These are phyloP conservation scores for Papilio polytes DNA, from an alignment of 1,140 invertebrate genomes.

Conservation along the genomic window DNA sequence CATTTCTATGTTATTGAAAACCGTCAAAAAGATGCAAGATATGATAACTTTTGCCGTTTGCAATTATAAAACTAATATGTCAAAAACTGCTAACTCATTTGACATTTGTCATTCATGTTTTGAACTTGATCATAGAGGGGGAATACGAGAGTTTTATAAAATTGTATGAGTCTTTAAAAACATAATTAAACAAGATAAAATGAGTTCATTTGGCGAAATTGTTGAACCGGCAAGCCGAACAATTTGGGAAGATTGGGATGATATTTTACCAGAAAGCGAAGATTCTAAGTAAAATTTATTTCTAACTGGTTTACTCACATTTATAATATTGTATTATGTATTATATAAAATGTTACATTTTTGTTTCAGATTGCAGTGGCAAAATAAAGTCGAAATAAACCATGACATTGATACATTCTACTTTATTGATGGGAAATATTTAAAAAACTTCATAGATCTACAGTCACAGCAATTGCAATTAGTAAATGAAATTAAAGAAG, in stretches of 20 bases:
- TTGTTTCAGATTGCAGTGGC: conserved; percentile 64
- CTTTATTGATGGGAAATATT: conserved; percentile 70
- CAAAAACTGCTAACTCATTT: conserved; percentile 6
- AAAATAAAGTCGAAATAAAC: conserved; percentile 49
- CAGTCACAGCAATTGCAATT: conserved; percentile 55
- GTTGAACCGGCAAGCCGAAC: conserved; percentile 65
- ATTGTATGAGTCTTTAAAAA: background rate
- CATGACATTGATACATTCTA: conserved; percentile 58
- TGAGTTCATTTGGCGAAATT: conserved; percentile 74
- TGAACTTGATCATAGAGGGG: no score
- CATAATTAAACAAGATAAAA: conserved; percentile 41
- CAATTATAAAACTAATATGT: background rate
- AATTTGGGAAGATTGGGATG: conserved; percentile 78
- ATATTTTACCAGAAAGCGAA: conserved; percentile 44
- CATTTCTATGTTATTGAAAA: no score
- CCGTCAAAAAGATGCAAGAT: background rate
- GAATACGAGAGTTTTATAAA: background rate
- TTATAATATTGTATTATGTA: conserved; percentile 26
- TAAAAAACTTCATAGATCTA: conserved; percentile 56
- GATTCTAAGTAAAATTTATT: conserved; percentile 44
- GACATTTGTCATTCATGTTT: background rate
- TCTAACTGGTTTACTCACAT: background rate
- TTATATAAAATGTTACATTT: conserved; percentile 16
- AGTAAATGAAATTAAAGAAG: conserved; percentile 58
- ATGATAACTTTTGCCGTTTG: background rate